Evolutionary conservation across 2,888 invertebrate species (phyloP), one percentile per base, ranked within the genome.

Genomic region (Agrotis exclamationis): DNA sequence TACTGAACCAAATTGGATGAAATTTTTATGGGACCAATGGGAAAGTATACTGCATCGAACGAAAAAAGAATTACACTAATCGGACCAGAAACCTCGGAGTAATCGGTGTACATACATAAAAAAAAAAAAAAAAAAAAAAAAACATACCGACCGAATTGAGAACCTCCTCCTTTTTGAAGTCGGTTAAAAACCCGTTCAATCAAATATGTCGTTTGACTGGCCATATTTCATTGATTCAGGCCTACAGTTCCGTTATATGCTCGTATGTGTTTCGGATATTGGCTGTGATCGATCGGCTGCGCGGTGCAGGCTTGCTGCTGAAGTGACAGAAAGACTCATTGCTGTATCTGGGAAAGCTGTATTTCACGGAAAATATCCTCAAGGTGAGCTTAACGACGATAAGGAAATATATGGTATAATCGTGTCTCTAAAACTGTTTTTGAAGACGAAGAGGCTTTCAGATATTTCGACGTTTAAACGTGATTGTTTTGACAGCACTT

Each of bases 271-370:
- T 60, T 47, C 33, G 57, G 53, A 79, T 73, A 83, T 67, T 74
- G 62, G 47, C 3, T 24, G 20, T 78, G 80, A 83, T 79, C 75
- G 80, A 79, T 79, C 57, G 83, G 24, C 9, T 60, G 63, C 9
- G 63, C 53, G 48, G 13, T 67, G 67, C 54, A 64, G 22, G 39
- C 48, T 63, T 62, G 65, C 63, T 57, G 58, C 59, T 50, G 44
- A 47, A 63, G 44, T 76, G 76, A 60, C 82, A 76, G 50, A 28
- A 66, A 79, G 22, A 75, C 68, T 65, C 67, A 80, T 80, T 11
- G 54, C 50, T 45, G 28, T 64, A 47, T n/a, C 50, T 33, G 39
- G 3, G 4, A 24, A 16, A 18, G 45, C 53, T 57, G 50, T 60
- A 45, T 67, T 60, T 54, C 22, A 33, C 50, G 28, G 22, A 2